These are phyloP conservation scores for Oreotragus oreotragus DNA, from an alignment of 2,113 vertebrate species.

Conservation along the genomic window DNA sequence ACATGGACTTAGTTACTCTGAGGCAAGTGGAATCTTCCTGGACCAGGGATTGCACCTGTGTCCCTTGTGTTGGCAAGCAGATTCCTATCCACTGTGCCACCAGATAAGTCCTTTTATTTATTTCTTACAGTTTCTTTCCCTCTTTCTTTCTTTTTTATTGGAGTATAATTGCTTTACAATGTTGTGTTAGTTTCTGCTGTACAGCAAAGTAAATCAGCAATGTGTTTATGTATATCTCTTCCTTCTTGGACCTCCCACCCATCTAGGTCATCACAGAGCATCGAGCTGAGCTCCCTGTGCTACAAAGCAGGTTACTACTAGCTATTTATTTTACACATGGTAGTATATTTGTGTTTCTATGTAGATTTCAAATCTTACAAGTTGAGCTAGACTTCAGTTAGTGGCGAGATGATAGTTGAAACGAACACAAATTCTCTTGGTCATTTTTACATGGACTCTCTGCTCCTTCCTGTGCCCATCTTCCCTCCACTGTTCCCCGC, in stretches of 20 bases:
- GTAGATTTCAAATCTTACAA: neutral
- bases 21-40: neutral
- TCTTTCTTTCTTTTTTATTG: neutral
- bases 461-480: neutral
- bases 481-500: neutral
- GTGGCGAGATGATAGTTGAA: neutral
- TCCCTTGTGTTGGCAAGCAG: neutral
- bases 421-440: neutral
- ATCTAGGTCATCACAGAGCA: neutral
- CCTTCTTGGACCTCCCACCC: neutral
- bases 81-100: neutral
- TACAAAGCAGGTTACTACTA: neutral
- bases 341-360: neutral
- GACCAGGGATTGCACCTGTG: neutral
- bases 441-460: neutral
- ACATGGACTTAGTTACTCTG: neutral
- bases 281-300: neutral
- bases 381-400: neutral
- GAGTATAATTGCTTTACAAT: neutral
- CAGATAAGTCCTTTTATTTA: neutral
- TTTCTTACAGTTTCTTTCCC: neutral
- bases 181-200: neutral
- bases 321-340: neutral
- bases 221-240: neutral
- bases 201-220: neutral